These are phyloP conservation scores for Emydoidea blandingii DNA, from an alignment of 2,797 vertebrate species.

Conservation along the genomic window DNA sequence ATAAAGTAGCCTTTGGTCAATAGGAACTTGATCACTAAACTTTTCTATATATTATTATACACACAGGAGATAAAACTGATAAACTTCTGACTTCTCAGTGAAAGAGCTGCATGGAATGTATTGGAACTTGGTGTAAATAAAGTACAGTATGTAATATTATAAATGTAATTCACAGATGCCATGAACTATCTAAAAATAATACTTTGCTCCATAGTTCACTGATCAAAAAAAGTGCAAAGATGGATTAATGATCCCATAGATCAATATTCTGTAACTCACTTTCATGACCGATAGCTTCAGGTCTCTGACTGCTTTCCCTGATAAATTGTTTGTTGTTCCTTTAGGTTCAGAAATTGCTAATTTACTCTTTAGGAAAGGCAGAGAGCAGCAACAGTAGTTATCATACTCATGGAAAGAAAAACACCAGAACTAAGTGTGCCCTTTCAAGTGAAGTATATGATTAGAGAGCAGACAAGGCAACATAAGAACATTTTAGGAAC, in stretches of 20 bases:
- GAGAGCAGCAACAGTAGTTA: not conserved
- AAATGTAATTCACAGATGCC: not conserved
- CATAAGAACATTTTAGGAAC: slow-evolving; percentile 5
- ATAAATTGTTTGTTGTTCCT: not conserved
- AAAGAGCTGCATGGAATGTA: not conserved
- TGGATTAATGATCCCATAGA: accelerated
- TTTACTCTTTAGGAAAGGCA: not conserved
- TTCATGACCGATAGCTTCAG: not conserved
- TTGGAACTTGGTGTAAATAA: not conserved
- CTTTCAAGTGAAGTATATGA: slow-evolving; percentile 43
- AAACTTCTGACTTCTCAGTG: not conserved
- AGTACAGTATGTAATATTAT: not conserved
- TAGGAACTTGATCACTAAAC: not conserved
- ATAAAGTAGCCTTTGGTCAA: slow-evolving; percentile 8
- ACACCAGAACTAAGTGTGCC: not conserved
- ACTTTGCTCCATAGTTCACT: not conserved
- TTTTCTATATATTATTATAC: not conserved
- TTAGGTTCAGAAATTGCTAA: not conserved
- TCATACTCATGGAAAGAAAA: slow-evolving; percentile 33
- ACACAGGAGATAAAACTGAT: not conserved
- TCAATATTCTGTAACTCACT: not conserved
- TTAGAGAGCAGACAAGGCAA: slow-evolving; percentile 30
- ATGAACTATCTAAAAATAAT: not conserved
- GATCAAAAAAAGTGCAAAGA: not conserved
- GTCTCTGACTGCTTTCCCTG: not conserved